These are phyloP conservation scores for Carcharodon carcharias DNA, from an alignment of 2,797 vertebrate genomes.

Conservation along the genomic window DNA sequence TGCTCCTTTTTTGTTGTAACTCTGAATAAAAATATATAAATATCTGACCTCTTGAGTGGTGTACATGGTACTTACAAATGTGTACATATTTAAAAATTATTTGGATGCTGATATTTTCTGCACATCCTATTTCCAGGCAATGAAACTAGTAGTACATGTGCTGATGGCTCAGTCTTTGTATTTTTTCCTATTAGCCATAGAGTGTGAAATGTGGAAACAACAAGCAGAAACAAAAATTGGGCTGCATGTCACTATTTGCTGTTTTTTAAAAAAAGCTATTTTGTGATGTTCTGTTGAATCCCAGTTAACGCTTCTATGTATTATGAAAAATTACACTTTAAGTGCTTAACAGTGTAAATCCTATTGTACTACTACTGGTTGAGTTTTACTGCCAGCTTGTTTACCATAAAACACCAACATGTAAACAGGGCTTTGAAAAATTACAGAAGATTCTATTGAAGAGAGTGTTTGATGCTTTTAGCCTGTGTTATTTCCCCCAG, in stretches of 20 bases:
- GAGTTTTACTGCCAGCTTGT: not conserved
- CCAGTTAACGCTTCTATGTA: not conserved
- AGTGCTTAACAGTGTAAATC: not conserved
- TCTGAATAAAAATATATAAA: not conserved
- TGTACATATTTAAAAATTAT: not conserved
- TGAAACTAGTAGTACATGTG: not conserved
- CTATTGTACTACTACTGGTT: not conserved
- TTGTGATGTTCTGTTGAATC: slow-evolving; percentile 8
- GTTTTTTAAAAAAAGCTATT: not conserved
- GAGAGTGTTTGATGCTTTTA: not conserved
- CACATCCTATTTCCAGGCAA: not conserved
- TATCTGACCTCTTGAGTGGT: not conserved
- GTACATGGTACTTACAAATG: too few species aligned
- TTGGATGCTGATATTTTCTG: not conserved
- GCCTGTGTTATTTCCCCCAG: not conserved
- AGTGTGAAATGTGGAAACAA: not conserved
- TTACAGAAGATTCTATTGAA: not conserved
- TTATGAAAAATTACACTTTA: not conserved
- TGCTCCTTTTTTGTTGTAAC: not conserved
- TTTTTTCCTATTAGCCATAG: not conserved
- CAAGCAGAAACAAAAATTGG: not conserved
- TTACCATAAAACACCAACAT: not conserved
- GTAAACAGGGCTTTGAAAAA: not conserved
- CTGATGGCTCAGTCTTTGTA: not conserved
- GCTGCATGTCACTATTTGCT: not conserved